A percentile compares a stretch with the other conserved stretches of the same genome.
Conservation (phyloP, 2,888 invertebrate genomes). For the Emesis castigata region DNA sequence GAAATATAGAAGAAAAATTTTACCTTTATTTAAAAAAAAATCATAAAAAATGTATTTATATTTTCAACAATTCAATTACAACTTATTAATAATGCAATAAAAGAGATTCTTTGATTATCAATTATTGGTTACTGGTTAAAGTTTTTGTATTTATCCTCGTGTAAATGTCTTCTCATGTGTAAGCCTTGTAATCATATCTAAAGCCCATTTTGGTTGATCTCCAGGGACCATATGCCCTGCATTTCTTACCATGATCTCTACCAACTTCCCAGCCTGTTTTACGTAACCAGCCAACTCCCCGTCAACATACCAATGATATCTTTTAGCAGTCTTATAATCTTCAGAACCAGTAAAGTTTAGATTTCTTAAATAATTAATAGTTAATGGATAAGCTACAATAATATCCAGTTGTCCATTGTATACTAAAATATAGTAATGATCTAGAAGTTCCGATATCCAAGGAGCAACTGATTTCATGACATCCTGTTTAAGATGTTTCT, state of each 20-base stretch:
- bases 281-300: conserved; percentile 93
- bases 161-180: conserved; percentile 76
- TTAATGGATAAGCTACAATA: conserved; percentile 96
- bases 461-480: conserved; percentile 95
- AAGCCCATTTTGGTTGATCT: conserved; percentile 94
- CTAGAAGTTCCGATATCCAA: conserved; percentile 91
- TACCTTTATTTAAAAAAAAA: too few species aligned
- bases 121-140: background rate
- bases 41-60: too few species aligned
- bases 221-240: conserved; percentile 95
- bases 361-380: conserved; percentile 93
- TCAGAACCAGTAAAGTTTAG: conserved; percentile 91
- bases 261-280: conserved; percentile 92
- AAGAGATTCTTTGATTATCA: too few species aligned
- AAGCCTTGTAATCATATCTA: conserved; percentile 92
- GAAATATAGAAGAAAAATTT: too few species aligned
- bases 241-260: conserved; percentile 93
- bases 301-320: conserved; percentile 92
- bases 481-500: conserved; percentile 92
- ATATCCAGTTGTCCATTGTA: conserved; percentile 98
- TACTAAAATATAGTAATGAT: conserved; percentile 92
- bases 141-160: conserved; percentile 65
- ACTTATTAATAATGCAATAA: too few species aligned
- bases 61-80: too few species aligned
- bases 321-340: conserved; percentile 90